Conservation (phyloP, 2,797 vertebrate species). For the Clamator glandarius region DNA sequence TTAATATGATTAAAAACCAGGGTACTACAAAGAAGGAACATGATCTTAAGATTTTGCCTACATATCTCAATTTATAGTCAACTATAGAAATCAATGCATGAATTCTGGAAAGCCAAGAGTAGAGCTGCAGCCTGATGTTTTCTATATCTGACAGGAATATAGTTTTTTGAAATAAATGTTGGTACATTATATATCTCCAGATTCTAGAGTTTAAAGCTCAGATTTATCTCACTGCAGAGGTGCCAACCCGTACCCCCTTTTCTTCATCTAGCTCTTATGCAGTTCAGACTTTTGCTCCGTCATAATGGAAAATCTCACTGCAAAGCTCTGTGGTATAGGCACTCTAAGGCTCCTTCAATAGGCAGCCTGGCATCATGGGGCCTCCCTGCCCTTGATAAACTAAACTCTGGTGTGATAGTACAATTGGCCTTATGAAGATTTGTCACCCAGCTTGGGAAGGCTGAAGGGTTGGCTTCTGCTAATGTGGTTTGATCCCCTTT, state of each 20-base stretch:
- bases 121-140: background rate
- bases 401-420: background rate
- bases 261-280: background rate
- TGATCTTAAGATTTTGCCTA: background rate
- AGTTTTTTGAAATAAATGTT: conserved; percentile 13
- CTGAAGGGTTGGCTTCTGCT: background rate
- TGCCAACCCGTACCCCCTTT: background rate
- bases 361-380: accelerated
- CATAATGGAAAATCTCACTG: background rate
- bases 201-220: background rate
- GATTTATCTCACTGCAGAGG: accelerated
- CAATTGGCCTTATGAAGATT: background rate
- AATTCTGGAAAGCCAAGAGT: background rate
- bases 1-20: background rate
- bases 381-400: background rate
- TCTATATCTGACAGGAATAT: background rate
- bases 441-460: background rate
- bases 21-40: background rate
- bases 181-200: background rate
- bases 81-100: background rate
- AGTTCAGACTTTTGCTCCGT: background rate
- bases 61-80: background rate
- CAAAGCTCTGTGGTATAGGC: background rate
- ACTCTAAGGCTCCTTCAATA: accelerated
- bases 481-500: background rate